A percentile compares a stretch with the other conserved stretches of the same genome.
Conservation (phyloP, 2,113 vertebrate genomes). For the Sinocyclocheilus grahami region DNA sequence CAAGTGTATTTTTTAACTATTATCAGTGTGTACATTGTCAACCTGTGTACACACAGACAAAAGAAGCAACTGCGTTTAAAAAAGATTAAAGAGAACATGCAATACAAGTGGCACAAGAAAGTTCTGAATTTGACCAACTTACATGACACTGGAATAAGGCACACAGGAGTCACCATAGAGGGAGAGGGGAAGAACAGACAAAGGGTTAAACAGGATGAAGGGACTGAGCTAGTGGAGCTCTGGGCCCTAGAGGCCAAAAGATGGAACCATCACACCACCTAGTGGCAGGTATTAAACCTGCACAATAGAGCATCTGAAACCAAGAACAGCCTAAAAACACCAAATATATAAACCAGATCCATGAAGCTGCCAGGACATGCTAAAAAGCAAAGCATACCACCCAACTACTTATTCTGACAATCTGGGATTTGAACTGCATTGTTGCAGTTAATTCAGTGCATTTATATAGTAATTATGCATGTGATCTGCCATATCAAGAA, state of each 20-base stretch:
- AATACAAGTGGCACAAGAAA: constrained; percentile 36
- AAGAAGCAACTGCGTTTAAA: background rate
- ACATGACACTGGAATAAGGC: constrained; percentile 99
- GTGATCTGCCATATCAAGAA: background rate
- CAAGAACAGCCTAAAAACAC: background rate
- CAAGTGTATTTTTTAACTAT: background rate
- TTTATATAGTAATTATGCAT: background rate
- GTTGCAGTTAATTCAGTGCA: background rate
- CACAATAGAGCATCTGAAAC: background rate
- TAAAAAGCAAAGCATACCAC: constrained; percentile 2
- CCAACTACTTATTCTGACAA: background rate
- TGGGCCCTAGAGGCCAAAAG: constrained; percentile 9
- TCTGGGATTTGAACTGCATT: background rate
- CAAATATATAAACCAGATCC: background rate
- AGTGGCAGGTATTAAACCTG: constrained; percentile 24
- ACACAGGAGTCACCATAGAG: constrained; percentile 85
- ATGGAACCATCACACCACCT: constrained; percentile 12
- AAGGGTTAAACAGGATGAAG: constrained; percentile 87
- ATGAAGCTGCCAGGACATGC: constrained; percentile 29
- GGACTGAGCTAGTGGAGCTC: constrained; percentile 66
- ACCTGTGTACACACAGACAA: background rate
- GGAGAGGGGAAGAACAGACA: constrained; percentile 84
- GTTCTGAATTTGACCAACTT: constrained; percentile 84
- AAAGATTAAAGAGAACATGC: constrained; percentile 28
- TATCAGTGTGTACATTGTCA: background rate